A percentile compares a stretch with the other conserved stretches of the same genome.
phyloP scores from a whole-genome alignment of 2,888 invertebrate genomes.

The Teleogryllus oceanicus region DNA sequence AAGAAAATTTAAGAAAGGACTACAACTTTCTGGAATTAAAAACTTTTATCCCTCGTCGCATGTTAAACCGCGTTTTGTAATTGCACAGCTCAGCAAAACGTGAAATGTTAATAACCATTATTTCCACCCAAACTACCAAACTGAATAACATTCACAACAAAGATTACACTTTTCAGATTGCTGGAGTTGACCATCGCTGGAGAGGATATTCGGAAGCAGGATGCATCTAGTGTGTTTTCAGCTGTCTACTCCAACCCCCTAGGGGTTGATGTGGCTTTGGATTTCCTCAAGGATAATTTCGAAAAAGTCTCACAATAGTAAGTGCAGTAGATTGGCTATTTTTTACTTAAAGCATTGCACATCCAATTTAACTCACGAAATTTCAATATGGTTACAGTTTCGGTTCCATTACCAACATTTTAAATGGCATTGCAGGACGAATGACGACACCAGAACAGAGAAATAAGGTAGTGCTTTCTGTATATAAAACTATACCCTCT shows the following conservation, averaged over 20 bases:
- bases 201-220: conserved; percentile 62
- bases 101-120: too few species aligned
- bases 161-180: background rate
- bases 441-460: background rate
- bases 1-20: too few species aligned
- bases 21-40: too few species aligned
- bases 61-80: too few species aligned
- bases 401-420: background rate
- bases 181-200: background rate
- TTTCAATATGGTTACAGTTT: background rate
- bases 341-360: background rate
- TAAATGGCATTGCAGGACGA: conserved; percentile 20
- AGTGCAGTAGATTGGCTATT: background rate
- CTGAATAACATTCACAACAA: too few species aligned
- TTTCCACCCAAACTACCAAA: too few species aligned
- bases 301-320: conserved; percentile 21
- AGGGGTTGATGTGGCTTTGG: conserved; percentile 29
- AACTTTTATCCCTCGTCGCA: too few species aligned
- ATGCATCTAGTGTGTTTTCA: conserved; percentile 61
- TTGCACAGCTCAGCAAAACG: too few species aligned
- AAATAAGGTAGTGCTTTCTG: background rate
- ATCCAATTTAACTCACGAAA: background rate
- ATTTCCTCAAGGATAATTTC: conserved; percentile 26
- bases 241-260: conserved; percentile 47
- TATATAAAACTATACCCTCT: background rate